These are phyloP conservation scores for Manacus vitellinus DNA, from an alignment of 2,113 vertebrate species.

Conservation along the genomic window DNA sequence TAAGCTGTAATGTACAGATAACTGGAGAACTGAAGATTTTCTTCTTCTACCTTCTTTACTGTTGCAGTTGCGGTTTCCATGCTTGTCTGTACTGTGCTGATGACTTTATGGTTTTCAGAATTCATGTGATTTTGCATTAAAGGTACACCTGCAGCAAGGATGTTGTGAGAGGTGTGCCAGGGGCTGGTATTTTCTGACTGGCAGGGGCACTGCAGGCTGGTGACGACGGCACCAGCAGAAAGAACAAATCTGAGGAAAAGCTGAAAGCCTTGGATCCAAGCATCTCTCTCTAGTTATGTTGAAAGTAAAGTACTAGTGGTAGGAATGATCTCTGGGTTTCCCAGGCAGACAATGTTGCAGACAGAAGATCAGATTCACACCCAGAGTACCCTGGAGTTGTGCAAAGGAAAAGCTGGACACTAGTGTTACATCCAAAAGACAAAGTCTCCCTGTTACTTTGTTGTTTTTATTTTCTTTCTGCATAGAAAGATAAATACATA, in stretches of 20 bases:
- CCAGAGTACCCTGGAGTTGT: neutral
- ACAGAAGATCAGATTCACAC: neutral
- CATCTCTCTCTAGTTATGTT: neutral
- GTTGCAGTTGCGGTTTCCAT: rapidly evolving
- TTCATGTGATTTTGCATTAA: neutral
- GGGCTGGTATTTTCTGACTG: neutral
- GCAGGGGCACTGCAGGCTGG: neutral
- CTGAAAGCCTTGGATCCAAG: neutral
- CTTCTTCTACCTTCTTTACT: neutral
- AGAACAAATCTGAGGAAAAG: neutral
- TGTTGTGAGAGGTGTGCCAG: neutral
- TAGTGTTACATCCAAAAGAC: neutral
- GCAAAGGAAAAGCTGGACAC: neutral
- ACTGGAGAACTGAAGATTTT: neutral
- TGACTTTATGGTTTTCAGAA: neutral
- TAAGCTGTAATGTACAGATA: neutral
- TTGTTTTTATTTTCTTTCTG: neutral
- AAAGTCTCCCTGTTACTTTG: neutral
- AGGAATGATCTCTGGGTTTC: neutral
- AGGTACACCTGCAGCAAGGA: neutral
- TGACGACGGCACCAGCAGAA: neutral
- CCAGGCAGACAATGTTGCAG: neutral
- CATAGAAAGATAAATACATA: neutral
- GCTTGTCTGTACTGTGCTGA: neutral
- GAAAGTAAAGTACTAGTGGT: neutral